phyloP scores from a whole-genome alignment of 1,140 invertebrate genomes.

The Zaprionus ornatus region DNA sequence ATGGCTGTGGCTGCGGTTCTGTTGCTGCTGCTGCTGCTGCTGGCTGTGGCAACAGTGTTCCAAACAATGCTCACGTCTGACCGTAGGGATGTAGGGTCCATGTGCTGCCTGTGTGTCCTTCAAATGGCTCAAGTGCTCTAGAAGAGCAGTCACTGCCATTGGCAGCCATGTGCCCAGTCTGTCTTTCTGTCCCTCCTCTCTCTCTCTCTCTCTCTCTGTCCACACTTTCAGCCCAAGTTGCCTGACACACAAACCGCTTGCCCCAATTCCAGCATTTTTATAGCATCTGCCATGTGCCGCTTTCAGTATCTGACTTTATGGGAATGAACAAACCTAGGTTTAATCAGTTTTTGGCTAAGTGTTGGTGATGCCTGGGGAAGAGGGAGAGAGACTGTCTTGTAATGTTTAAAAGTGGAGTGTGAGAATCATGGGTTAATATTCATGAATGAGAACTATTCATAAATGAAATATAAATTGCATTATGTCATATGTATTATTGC shows the following conservation, averaged over 20 bases:
- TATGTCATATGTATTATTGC: too few relatives aligned
- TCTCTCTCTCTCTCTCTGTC: background rate
- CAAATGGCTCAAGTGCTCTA: constrained; percentile 68
- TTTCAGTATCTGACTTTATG: constrained; percentile 27
- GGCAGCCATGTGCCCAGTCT: background rate
- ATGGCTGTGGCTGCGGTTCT: background rate
- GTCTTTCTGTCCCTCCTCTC: too few relatives aligned
- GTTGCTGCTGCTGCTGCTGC: constrained; percentile 7
- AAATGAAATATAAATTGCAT: too few relatives aligned
- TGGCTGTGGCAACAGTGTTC: constrained; percentile 22
- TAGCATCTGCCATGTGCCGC: constrained; percentile 24
- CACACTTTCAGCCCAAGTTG: constrained; percentile 15
- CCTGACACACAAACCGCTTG: constrained; percentile 73
- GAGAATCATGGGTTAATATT: too few relatives aligned
- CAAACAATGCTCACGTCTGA: constrained; percentile 53
- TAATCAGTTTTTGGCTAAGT: background rate
- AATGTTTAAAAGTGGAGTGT: background rate
- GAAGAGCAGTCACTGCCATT: constrained; percentile 49
- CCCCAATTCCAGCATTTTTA: constrained; percentile 62
- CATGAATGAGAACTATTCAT: too few relatives aligned
- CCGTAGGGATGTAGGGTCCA: constrained; percentile 61
- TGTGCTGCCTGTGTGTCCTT: constrained; percentile 71
- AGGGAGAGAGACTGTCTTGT: background rate
- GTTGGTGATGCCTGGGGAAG: background rate
- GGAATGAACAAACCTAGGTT: background rate